These are phyloP conservation scores for Myopa testacea DNA, from an alignment of 2,888 invertebrate species.

Conservation along the genomic window DNA sequence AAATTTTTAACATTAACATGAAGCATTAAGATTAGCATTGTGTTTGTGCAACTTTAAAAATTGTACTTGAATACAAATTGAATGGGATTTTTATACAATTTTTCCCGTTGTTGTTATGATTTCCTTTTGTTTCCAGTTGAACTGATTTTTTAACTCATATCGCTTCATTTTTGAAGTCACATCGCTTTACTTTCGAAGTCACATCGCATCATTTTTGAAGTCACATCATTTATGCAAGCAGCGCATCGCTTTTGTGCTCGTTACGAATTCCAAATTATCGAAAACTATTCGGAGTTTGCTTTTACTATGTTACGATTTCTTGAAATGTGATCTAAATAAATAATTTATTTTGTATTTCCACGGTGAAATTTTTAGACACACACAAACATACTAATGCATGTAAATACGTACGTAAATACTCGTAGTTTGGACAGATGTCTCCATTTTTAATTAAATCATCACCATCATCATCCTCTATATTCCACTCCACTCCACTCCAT, in stretches of 20 bases:
- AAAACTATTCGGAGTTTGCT: not conserved
- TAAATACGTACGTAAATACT: too few relatives aligned
- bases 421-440: too few relatives aligned
- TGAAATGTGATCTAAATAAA: not conserved
- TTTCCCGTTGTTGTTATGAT: too few relatives aligned
- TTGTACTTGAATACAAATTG: too few relatives aligned
- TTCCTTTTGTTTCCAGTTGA: too few relatives aligned
- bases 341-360: not conserved
- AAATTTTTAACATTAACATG: not conserved
- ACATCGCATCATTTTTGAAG: too few relatives aligned
- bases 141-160: not conserved
- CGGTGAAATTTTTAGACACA: not conserved
- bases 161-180: not conserved
- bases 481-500: too few relatives aligned
- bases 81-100: too few relatives aligned
- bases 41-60: too few relatives aligned
- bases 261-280: slow-evolving; percentile 1
- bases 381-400: too few relatives aligned
- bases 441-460: too few relatives aligned
- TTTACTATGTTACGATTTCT: not conserved
- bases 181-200: not conserved
- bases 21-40: too few relatives aligned
- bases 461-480: not conserved
- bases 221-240: not conserved
- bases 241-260: not conserved